Conservation (phyloP, 2,888 invertebrate species). For the Leptogaster cylindrica region DNA sequence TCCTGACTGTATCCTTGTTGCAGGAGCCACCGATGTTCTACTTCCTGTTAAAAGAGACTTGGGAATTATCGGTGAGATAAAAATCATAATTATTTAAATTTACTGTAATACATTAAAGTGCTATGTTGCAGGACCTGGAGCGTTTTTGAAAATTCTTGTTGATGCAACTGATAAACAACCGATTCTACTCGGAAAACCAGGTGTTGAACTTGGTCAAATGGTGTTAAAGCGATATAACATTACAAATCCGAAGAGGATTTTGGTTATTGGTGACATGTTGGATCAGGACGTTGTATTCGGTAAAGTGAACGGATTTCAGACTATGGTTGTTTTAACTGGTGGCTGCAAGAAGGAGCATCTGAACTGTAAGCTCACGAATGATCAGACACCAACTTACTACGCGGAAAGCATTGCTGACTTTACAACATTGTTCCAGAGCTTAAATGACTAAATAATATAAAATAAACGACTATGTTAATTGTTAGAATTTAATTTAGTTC, state of each 20-base stretch:
- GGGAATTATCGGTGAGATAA: constrained; percentile 57
- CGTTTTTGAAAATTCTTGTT: constrained; percentile 58
- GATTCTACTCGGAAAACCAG: constrained; percentile 62
- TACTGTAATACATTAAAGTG: background rate
- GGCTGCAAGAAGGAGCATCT: constrained; percentile 53
- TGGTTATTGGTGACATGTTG: constrained; percentile 88
- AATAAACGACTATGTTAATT: no score
- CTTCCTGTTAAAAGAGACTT: constrained; percentile 55
- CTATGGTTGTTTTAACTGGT: constrained; percentile 74
- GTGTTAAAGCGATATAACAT: constrained; percentile 58
- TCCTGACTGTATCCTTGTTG: constrained; percentile 61
- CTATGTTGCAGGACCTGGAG: constrained; percentile 56
- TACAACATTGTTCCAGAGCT: constrained; percentile 49
- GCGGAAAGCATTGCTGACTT: constrained; percentile 57
- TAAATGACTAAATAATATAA: no score
- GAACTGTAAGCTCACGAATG: constrained; percentile 48
- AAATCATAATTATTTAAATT: background rate
- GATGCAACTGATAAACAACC: constrained; percentile 57
- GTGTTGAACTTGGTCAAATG: constrained; percentile 56
- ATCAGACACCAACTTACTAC: constrained; percentile 56
- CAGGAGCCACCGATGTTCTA: constrained; percentile 61
- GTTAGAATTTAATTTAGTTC: no score
- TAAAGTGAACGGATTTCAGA: constrained; percentile 71
- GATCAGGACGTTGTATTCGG: constrained; percentile 83
- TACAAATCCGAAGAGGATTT: constrained; percentile 68